Percentiles rank a stretch among this genome's conserved stretches.
Conservation (phyloP, 2,113 vertebrate genomes). For the Gambusia holbrooki region DNA sequence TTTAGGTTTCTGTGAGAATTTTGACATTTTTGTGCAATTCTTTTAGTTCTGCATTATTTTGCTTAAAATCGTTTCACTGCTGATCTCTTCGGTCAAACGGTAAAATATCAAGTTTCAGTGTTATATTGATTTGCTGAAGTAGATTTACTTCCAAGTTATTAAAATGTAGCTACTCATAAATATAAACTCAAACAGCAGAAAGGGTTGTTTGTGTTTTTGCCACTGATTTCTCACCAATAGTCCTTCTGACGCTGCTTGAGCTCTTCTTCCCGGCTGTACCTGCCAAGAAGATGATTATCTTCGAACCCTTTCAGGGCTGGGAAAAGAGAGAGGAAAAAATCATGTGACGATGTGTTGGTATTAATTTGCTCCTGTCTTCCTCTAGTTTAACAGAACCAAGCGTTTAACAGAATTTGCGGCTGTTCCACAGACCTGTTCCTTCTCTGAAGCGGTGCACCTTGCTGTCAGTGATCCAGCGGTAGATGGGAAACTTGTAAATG, state of each 20-base stretch:
- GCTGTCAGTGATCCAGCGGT: conserved; percentile 55
- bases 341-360: neutral
- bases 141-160: too few species aligned
- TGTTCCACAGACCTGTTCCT: conserved; percentile 60
- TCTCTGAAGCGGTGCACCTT: conserved; percentile 52
- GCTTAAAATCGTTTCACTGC: too few species aligned
- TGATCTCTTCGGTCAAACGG: too few species aligned
- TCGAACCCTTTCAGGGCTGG: conserved; percentile 54
- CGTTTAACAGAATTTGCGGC: neutral
- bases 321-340: neutral
- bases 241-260: conserved; percentile 28
- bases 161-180: neutral
- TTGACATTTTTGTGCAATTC: too few species aligned
- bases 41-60: too few species aligned
- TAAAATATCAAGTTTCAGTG: too few species aligned
- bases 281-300: conserved; percentile 40
- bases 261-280: conserved; percentile 32
- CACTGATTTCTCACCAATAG: conserved; percentile 39
- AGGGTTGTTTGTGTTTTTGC: neutral
- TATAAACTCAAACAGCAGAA: neutral
- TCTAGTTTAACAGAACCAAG: too few species aligned
- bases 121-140: too few species aligned
- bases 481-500: conserved; percentile 60
- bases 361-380: neutral
- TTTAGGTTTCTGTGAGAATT: too few species aligned